Evolutionary conservation across 1,140 invertebrate genomes (phyloP).

Genomic region (Trinorchestia longiramus): DNA sequence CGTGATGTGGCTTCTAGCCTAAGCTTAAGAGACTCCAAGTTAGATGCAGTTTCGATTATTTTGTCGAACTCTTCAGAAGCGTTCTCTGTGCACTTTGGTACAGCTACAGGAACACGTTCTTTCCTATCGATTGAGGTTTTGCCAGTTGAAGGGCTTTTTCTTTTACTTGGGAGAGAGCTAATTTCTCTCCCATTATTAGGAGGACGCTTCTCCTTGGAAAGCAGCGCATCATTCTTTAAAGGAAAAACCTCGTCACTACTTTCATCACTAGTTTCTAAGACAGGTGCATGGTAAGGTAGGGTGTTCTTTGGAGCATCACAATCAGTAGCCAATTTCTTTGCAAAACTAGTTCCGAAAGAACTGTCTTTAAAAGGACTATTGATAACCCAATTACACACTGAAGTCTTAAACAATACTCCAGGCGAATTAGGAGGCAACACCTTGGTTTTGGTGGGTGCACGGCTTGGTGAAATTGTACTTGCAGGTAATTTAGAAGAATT

Average conservation of each 20-base stretch:
- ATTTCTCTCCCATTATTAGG: neutral
- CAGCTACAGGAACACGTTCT: neutral
- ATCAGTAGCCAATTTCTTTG: neutral
- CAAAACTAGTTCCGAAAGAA: constrained; percentile 62
- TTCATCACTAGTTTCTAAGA: constrained; percentile 1
- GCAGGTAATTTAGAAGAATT: neutral
- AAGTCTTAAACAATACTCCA: neutral
- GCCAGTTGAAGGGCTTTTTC: neutral
- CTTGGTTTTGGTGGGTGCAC: neutral
- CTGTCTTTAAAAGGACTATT: constrained; percentile 65
- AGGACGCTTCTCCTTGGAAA: neutral
- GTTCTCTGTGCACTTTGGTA: neutral
- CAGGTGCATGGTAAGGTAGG: neutral
- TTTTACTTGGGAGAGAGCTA: neutral
- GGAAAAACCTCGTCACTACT: neutral
- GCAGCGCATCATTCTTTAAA: neutral
- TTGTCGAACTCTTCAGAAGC: constrained; percentile 21
- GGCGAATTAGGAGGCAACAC: neutral
- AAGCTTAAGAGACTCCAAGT: neutral
- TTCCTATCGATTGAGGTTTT: neutral
- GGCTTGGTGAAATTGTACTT: neutral
- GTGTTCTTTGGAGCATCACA: neutral
- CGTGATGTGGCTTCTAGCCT: neutral
- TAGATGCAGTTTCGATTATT: neutral
- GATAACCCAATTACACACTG: constrained; percentile 60